phyloP scores from a whole-genome alignment of 2,113 vertebrate species.

The Hypocryptadius cinnamomeus region DNA sequence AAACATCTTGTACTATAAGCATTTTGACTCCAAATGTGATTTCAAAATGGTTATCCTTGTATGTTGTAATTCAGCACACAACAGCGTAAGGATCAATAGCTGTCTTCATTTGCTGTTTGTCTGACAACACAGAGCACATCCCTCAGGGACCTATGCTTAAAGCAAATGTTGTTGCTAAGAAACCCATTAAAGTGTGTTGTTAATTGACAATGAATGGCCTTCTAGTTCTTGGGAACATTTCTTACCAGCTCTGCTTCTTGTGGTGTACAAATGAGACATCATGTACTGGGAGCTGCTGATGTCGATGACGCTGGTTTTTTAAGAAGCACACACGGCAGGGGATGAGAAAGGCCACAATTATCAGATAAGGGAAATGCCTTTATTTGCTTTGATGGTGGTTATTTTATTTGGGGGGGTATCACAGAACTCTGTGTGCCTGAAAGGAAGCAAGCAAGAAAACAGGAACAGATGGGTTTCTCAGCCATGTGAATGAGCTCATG shows the following conservation, averaged over 20 bases:
- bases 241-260: slow-evolving; percentile 13
- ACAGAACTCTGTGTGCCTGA: not conserved
- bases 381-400: not conserved
- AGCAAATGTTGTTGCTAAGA: slow-evolving; percentile 33
- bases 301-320: not conserved
- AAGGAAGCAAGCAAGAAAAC: not conserved
- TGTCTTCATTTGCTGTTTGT: not conserved
- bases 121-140: slow-evolving; percentile 2
- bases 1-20: not conserved
- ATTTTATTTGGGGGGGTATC: not conserved
- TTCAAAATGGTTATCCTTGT: not conserved
- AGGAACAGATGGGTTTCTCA: not conserved
- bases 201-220: slow-evolving; percentile 16
- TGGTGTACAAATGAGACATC: not conserved
- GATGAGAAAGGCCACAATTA: not conserved
- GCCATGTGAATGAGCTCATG: not conserved
- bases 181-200: slow-evolving; percentile 5
- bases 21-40: not conserved
- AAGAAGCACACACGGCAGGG: not conserved
- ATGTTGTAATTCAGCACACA: not conserved
- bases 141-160: not conserved
- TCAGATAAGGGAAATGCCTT: not conserved
- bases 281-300: slow-evolving; percentile 21
- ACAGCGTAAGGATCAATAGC: not conserved
- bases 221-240: slow-evolving; percentile 20